Conservation (phyloP, 2,797 vertebrate species). For the Gambusia yucatana region DNA sequence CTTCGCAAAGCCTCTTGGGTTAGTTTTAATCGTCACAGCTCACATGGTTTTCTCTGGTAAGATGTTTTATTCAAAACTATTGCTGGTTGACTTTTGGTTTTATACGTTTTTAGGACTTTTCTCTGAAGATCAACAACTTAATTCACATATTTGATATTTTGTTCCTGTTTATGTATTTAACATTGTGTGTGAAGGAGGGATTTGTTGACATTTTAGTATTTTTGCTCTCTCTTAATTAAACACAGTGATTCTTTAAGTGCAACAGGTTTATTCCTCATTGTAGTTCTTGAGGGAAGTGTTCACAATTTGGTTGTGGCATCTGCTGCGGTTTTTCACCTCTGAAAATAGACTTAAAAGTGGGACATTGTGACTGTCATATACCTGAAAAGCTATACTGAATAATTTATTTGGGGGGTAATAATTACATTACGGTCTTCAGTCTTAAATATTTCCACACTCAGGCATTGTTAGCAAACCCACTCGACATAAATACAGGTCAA, state of each 20-base stretch:
- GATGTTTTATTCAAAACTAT: slow-evolving; percentile 20
- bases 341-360: background rate
- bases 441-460: background rate
- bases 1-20: slow-evolving; percentile 27
- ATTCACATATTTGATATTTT: background rate
- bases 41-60: slow-evolving; percentile 62
- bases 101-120: slow-evolving; percentile 2
- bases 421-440: background rate
- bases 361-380: background rate
- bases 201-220: background rate
- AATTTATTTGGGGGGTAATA: background rate
- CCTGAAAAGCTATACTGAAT: background rate
- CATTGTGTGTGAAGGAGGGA: background rate
- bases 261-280: background rate
- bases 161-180: background rate
- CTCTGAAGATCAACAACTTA: background rate
- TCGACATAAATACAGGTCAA: background rate
- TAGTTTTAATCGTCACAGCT: slow-evolving; percentile 54
- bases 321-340: slow-evolving; percentile 3
- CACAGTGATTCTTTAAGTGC: background rate
- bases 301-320: slow-evolving; percentile 7
- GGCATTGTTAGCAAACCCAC: background rate
- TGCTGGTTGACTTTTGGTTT: background rate
- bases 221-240: background rate
- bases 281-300: slow-evolving; percentile 1